Base-by-base conservation (phyloP, 2,113 vertebrate genomes). In the Glaucidium brasilianum region DNA sequence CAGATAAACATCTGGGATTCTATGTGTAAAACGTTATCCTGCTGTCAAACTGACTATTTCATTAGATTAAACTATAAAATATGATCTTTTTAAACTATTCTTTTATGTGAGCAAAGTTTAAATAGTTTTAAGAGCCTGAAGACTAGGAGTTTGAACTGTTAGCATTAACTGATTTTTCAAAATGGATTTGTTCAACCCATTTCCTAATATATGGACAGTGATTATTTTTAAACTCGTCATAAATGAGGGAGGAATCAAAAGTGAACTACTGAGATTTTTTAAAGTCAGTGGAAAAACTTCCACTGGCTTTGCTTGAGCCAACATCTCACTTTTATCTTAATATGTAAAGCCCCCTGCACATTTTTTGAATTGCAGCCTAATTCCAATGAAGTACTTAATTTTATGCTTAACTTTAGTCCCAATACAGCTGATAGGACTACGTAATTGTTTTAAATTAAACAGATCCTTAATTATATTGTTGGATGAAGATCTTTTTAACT, bases 361-460 rank as follows among this genome's bases (percentile, higher is more conserved):
- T 73, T 76, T 62, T 75, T 71, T 85, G 35, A 89, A 87, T 72
- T 64, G 66, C 21, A 91, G 27, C 35, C 66, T 64, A 92, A 91
- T 87, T 82, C 66, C 32, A 82, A 43, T 32, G 41, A 73, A 68
- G 50, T 45, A 73, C 6, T 86, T 92, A 59, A 92, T 90, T 94
- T 81, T 78, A 35, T 34, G 47, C 66, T 82, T 87, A 91, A 68
- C 35, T 89, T 91, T 53, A 90, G 58, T 58, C 49, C 53, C n/a
- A 59, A n/a, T 87, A 35, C 37, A 88, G 62, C 21, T 87, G 86
- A 85, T 53, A 78, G 39, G n/a, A 76, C 45, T 73, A 66, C 0
- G 12, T 63, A 81, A 84, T 85, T 92, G 67, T 87, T 96, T 88
- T 62, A 92, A 94, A 92, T 82, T 85, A 93, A 96, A 77, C 7